Conservation (phyloP, 2,113 vertebrate genomes). For the Carassius gibelio region DNA sequence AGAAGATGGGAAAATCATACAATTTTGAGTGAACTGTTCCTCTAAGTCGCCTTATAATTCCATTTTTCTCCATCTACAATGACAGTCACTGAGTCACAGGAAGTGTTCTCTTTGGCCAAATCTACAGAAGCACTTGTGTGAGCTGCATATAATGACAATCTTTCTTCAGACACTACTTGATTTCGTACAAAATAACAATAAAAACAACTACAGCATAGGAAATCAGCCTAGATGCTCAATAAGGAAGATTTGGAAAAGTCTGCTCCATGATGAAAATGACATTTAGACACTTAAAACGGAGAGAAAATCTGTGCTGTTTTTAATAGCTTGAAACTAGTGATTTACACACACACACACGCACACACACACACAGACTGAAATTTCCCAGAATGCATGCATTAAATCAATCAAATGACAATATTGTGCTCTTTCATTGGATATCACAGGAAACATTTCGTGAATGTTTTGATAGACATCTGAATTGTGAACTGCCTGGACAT, state of each 20-base stretch:
- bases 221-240: background rate
- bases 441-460: conserved; percentile 2
- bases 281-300: conserved; percentile 9
- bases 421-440: conserved; percentile 23
- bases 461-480: conserved; percentile 24
- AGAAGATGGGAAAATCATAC: background rate
- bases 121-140: conserved; percentile 41
- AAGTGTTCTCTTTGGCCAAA: conserved; percentile 51
- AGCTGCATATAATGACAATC: background rate
- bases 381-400: conserved; percentile 1
- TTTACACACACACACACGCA: background rate
- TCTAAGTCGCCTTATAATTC: background rate
- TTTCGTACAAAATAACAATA: conserved; percentile 1
- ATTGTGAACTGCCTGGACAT: conserved; percentile 12
- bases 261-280: background rate
- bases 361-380: background rate
- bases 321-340: background rate
- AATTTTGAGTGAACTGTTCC: background rate
- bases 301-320: background rate
- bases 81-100: conserved; percentile 22
- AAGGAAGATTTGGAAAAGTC: background rate
- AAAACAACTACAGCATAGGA: conserved; percentile 19
- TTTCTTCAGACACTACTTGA: background rate
- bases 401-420: background rate
- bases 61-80: conserved; percentile 5